Evolutionary conservation across 2,888 invertebrate genomes (phyloP).

Genomic region (Drosophila paranaensis): DNA sequence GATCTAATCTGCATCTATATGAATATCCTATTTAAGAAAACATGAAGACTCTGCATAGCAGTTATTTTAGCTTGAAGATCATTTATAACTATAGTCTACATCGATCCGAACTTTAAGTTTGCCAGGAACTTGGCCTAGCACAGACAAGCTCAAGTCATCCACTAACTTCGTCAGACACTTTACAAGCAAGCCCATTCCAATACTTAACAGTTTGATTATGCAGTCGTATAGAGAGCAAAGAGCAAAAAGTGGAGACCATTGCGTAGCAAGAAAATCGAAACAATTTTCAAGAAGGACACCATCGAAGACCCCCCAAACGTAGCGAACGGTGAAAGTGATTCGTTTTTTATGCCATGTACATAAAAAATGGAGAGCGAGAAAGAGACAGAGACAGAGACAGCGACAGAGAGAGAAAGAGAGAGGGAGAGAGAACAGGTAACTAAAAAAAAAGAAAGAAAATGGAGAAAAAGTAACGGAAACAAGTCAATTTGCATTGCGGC

Average conservation of each 20-base stretch:
- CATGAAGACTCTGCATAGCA: too few species aligned
- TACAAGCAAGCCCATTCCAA: neutral
- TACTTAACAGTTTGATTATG: conserved; percentile 1
- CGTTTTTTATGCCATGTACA: conserved; percentile 50
- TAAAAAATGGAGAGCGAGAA: conserved; percentile 50
- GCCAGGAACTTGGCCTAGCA: neutral
- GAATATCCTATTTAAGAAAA: too few species aligned
- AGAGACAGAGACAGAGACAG: neutral
- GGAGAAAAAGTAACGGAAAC: conserved; percentile 60
- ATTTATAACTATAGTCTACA: too few species aligned
- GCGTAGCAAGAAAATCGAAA: conserved; percentile 44
- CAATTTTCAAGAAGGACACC: conserved; percentile 56
- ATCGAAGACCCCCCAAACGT: conserved; percentile 16
- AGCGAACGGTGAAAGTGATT: conserved; percentile 50
- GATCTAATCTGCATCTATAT: neutral
- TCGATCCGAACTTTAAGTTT: too few species aligned
- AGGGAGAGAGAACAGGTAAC: conserved; percentile 10
- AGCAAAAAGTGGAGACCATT: conserved; percentile 1
- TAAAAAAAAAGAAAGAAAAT: conserved; percentile 17
- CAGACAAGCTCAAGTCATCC: neutral
- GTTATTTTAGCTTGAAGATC: too few species aligned
- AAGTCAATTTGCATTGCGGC: conserved; percentile 80
- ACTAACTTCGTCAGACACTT: neutral
- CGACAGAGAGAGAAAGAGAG: neutral
- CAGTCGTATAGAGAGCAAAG: neutral